Evolutionary conservation across 2,113 vertebrate genomes (phyloP).

Genomic region (Tricholaema leucomelas): DNA sequence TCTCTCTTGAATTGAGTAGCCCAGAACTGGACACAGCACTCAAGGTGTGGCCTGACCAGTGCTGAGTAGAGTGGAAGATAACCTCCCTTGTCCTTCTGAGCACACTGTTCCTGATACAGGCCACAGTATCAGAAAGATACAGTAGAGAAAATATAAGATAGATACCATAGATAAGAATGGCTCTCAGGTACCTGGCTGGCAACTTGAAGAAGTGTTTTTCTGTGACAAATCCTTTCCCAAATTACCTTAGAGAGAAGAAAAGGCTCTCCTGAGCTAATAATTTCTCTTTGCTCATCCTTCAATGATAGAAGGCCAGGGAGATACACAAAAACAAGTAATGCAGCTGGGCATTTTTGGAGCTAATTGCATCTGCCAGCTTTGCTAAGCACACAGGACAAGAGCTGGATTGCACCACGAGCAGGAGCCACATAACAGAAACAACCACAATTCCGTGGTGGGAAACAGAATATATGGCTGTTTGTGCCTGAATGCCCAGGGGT

Average conservation of each 20-base stretch:
- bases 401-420: not conserved
- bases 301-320: not conserved
- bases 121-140: no score
- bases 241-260: not conserved
- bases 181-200: not conserved
- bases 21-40: no score
- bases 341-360: not conserved
- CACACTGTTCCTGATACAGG: no score
- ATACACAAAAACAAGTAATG: not conserved
- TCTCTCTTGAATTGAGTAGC: no score
- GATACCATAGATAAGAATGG: not conserved
- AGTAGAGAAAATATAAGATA: no score
- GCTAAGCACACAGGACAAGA: not conserved
- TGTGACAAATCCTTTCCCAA: not conserved
- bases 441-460: not conserved
- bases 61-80: no score
- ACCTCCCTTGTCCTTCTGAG: no score
- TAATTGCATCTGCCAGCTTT: not conserved
- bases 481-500: not conserved
- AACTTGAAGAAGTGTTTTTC: not conserved
- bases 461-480: not conserved
- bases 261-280: not conserved
- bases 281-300: not conserved
- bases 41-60: no score
- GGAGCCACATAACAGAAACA: rapidly evolving